Base-by-base conservation (phyloP, 2,797 vertebrate genomes). In the Halcyon leucocephala region DNA sequence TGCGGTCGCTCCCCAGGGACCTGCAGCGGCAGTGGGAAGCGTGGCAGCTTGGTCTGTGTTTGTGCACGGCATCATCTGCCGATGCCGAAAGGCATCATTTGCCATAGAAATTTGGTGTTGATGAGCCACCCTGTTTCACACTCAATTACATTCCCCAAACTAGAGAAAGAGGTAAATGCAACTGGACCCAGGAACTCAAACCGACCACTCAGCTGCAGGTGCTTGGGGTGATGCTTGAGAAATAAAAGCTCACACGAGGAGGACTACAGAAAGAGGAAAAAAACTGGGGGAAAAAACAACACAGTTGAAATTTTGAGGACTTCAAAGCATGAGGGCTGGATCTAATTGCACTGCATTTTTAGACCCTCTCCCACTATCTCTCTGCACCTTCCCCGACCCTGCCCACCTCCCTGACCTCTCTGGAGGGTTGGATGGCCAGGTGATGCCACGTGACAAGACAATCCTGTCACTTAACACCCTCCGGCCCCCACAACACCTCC, bases 251-350 rank as follows among this genome's bases (percentile, higher is more conserved):
- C 69, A 74, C 20, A 14, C n/a, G 14, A 24, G 61, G 62, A 90
- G 19, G 57, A 61, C 0, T 37, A 52, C 37, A 37, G 51, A 57
- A 3, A 42, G 22, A 76, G 11, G 8, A 4, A 25, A 51, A 57
- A 72, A 64, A 33, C 22, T 1, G 44, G 31, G 35, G 31, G 2
- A 16, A 72, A 54, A 22, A 52, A 18, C 4, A 8, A 41, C 37
- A 80, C 25, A 2, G 52, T 87, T 94, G 94, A 95, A 96, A 95
- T 95, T 86, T 51, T 82, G 81, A 95, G 89, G 93, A 96, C 94
- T 81, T 91, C 69, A 80, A 93, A 93, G 90, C 71, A 82, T 22
- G 31, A 83, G 66, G 93, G 92, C 81, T 64, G 58, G 33, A 52
- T 88, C 88, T 52, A 44, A 95, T 94, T 95, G 91, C 96, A 95